A percentile compares a stretch with the other conserved stretches of the same genome.
Conservation (phyloP, 2,113 vertebrate genomes). For the Indri indri region DNA sequence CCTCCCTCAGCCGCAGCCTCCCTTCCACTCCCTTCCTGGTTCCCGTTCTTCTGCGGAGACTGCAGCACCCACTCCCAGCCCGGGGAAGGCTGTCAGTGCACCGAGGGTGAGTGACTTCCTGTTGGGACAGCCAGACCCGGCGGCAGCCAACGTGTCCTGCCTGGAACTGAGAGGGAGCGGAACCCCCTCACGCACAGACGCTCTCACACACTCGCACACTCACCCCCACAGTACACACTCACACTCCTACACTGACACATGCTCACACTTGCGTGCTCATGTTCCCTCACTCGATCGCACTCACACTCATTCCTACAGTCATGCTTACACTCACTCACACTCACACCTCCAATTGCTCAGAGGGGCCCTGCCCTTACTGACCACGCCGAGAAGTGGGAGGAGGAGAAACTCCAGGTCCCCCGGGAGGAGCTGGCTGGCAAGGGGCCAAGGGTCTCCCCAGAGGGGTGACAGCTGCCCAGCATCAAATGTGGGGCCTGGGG, state of each 20-base stretch:
- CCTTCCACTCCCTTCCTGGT: not conserved
- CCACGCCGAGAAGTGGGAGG: fast-evolving
- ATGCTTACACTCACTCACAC: not conserved
- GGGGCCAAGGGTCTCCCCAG: not conserved
- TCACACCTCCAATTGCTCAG: not conserved
- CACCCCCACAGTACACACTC: too few species aligned
- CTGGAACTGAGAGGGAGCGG: not conserved
- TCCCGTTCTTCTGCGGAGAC: not conserved
- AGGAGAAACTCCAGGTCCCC: not conserved
- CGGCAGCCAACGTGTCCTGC: constrained; percentile 58
- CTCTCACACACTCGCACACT: too few species aligned
- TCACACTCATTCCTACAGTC: too few species aligned
- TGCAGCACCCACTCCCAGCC: constrained; percentile 45
- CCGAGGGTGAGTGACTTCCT: constrained; percentile 61
- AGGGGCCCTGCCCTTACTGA: not conserved
- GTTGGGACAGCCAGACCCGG: constrained; percentile 67
- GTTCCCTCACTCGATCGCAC: not conserved
- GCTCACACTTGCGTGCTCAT: too few species aligned
- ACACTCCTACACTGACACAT: too few species aligned
- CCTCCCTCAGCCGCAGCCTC: not conserved
- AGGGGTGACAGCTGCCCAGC: fast-evolving
- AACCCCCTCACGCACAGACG: not conserved
- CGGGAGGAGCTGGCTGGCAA: not conserved
- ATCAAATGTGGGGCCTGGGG: too few species aligned
- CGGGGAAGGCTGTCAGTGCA: not conserved